These are phyloP conservation scores for Hippasteria phrygiana DNA, from an alignment of 53 echinoderm and acorn worm species.

Conservation along the genomic window DNA sequence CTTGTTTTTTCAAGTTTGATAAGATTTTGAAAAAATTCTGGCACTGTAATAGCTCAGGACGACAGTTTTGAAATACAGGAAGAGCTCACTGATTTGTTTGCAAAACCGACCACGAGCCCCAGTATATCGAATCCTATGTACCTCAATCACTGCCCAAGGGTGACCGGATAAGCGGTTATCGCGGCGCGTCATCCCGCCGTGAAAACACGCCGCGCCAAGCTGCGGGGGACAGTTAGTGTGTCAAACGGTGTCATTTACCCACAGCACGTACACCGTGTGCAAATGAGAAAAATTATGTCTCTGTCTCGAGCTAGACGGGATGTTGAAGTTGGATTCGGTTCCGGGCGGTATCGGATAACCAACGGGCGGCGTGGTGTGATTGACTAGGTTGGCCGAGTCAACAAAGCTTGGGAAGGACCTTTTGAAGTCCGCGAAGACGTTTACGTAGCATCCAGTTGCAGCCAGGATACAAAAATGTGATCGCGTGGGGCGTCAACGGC, in stretches of 20 bases:
- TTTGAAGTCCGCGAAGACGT: constrained; percentile 24
- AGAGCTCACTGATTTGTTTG: neutral
- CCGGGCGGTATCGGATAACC: constrained; percentile 10
- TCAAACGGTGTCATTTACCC: constrained; percentile 56
- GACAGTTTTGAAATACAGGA: neutral
- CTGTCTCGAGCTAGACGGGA: neutral
- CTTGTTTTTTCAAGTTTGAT: too few relatives aligned
- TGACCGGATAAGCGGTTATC: constrained; percentile 34
- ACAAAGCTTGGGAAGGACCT: constrained; percentile 26
- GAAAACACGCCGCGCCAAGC: constrained; percentile 19
- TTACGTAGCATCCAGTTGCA: constrained; percentile 42
- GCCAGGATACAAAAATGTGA: constrained; percentile 1
- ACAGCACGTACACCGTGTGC: constrained; percentile 5
- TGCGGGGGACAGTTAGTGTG: constrained; percentile 46
- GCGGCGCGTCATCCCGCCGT: constrained; percentile 23
- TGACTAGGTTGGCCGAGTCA: constrained; percentile 42
- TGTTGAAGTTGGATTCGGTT: neutral
- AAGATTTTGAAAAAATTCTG: neutral
- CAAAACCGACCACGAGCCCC: neutral
- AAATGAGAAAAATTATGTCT: neutral
- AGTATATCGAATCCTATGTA: neutral
- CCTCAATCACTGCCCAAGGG: constrained; percentile 13
- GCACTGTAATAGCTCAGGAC: neutral
- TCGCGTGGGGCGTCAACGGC: constrained; percentile 1
- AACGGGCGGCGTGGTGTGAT: constrained; percentile 20